Evolutionary conservation across 2,113 vertebrate species (phyloP).

Genomic region (Eolophus roseicapilla): DNA sequence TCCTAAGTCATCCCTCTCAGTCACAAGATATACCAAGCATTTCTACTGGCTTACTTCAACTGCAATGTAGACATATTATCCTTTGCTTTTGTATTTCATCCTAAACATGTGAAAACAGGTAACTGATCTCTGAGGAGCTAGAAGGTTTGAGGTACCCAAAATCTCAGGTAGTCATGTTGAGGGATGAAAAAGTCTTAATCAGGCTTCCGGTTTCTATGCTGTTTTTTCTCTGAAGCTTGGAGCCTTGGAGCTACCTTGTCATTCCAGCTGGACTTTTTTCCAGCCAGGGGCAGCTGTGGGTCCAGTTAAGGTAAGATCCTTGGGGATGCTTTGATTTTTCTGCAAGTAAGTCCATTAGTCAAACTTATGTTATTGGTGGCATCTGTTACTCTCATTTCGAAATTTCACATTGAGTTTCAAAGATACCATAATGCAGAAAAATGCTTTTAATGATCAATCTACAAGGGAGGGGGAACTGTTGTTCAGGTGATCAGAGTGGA

Average conservation of each 20-base stretch:
- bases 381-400: neutral
- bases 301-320: neutral
- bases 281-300: neutral
- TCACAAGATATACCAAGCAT: neutral
- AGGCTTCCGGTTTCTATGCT: neutral
- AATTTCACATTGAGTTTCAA: neutral
- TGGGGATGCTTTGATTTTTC: neutral
- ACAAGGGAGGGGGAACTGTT: neutral
- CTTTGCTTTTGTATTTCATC: neutral
- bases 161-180: neutral
- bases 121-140: neutral
- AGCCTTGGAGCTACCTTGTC: neutral
- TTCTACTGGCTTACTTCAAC: neutral
- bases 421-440: neutral
- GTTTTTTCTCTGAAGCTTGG: neutral
- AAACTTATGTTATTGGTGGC: neutral
- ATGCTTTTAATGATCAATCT: slow-evolving; percentile 21
- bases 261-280: neutral
- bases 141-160: neutral
- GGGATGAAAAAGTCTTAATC: neutral
- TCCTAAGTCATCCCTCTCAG: neutral
- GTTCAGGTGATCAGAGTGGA: neutral
- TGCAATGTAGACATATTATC: neutral
- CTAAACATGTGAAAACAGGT: neutral
- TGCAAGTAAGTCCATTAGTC: neutral